Conservation (phyloP, 2,113 vertebrate genomes). For the Zosterops hypoxanthus region DNA sequence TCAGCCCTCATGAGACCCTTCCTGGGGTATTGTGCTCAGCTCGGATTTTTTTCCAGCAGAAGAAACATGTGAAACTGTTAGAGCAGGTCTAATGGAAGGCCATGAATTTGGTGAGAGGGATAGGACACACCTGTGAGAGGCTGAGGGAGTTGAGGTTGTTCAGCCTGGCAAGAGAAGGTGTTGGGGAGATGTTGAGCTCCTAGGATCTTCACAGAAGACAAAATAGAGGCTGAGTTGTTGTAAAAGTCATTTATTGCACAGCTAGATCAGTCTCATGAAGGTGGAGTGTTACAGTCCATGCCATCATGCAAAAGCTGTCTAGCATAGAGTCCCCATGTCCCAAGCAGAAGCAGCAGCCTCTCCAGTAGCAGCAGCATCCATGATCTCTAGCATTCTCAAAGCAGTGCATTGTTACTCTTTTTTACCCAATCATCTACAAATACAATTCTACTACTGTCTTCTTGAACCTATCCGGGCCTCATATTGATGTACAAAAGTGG, state of each 20-base stretch:
- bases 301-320: not conserved
- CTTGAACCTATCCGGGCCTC: not conserved
- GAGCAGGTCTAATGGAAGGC: not conserved
- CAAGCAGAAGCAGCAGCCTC: not conserved
- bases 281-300: not conserved
- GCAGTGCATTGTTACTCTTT: not conserved
- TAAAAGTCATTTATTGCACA: not conserved
- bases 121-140: not conserved
- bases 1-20: too few species aligned
- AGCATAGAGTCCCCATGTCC: not conserved
- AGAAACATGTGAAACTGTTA: not conserved
- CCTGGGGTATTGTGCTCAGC: not conserved
- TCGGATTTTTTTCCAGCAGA: not conserved
- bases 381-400: not conserved
- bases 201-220: not conserved
- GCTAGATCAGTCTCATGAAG: not conserved
- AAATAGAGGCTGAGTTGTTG: not conserved
- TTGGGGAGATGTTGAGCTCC: not conserved
- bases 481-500: not conserved
- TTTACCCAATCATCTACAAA: not conserved
- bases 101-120: not conserved
- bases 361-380: not conserved
- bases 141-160: not conserved
- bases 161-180: not conserved
- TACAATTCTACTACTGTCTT: not conserved